A percentile compares a stretch with the other conserved stretches of the same genome.
These are phyloP conservation scores for Pseudomyrmex gracilis DNA, from an alignment of 1,140 invertebrate species.

Conservation along the genomic window DNA sequence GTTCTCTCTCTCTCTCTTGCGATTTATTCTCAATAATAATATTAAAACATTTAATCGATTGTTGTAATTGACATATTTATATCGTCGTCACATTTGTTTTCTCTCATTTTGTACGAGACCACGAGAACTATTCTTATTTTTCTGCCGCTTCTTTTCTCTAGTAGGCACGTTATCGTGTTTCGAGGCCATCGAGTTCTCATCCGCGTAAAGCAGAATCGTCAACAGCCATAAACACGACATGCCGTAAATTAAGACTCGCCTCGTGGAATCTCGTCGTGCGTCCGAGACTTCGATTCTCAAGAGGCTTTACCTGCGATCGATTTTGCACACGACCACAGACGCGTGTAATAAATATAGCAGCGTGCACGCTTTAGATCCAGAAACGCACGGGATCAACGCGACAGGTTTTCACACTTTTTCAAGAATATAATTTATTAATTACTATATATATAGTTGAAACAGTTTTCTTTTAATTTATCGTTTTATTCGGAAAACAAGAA, in stretches of 20 bases:
- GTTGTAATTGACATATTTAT: not conserved
- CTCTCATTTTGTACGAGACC: not conserved
- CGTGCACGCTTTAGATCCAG: too few relatives aligned
- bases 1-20: too few relatives aligned
- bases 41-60: not conserved
- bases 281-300: slow-evolving; percentile 29
- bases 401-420: not conserved
- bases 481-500: not conserved
- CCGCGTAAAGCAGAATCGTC: slow-evolving; percentile 39
- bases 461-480: too few relatives aligned
- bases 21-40: too few relatives aligned
- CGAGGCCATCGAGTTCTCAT: slow-evolving; percentile 41
- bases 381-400: too few relatives aligned
- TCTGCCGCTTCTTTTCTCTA: not conserved
- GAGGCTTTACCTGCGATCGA: slow-evolving; percentile 8
- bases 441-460: not conserved
- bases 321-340: slow-evolving; percentile 22
- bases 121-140: too few relatives aligned
- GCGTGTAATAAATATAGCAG: not conserved
- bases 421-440: not conserved
- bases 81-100: slow-evolving; percentile 1
- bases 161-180: slow-evolving; percentile 27
- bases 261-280: slow-evolving; percentile 18
- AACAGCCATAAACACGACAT: slow-evolving; percentile 44
- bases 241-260: slow-evolving; percentile 46